Base-by-base conservation (phyloP, 2,888 invertebrate genomes). In the Unio pictorum region DNA sequence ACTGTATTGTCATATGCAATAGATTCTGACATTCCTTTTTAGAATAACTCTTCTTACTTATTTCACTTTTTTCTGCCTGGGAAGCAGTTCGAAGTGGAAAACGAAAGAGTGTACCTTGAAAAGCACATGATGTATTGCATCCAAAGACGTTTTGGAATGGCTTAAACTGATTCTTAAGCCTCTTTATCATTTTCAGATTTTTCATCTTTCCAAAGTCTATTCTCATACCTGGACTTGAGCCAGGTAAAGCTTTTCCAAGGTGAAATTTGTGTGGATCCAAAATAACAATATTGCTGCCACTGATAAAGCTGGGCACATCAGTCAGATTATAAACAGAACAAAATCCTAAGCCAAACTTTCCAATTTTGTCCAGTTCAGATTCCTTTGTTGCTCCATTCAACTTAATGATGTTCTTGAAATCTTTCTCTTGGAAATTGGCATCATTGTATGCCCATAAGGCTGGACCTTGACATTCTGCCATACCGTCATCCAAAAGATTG, bases 391-490 rank as follows among this genome's bases (percentile, higher is more conserved):
- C 87, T 20, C 84, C 86, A 69, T 84, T 83, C 17, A 88, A 78
- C 73, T 84, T 86, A 23, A 80, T 84, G 20, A 89, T 87, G 75
- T 87, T 87, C 45, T 80, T 73, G 60, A 88, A 86, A 71, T 89
- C 88, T 23, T 81, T 78, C 54, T 84, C 80, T 11, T 86, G 79
- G 71, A 89, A 89, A 26, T 71, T 68, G 5, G 84, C 83, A 72
- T 89, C 77, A 67, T 89, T 88, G 73, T 82, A 88, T n/a, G 83
- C 83, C 87, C 88, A 88, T 3, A 89, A 67, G 7, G 88, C 86
- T 15, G 87, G 86, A 8, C 88, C 89, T 71, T 89, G 89, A 61
- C 83, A 86, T 34, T 82, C 78, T 26, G 67, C 69, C 84, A 89
- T 83, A 17, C 81, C 82, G 58, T 84, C 81, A 66, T 85, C 81